Evolutionary conservation across 2,113 vertebrate genomes (phyloP).

Genomic region (Laticauda laticaudata): DNA sequence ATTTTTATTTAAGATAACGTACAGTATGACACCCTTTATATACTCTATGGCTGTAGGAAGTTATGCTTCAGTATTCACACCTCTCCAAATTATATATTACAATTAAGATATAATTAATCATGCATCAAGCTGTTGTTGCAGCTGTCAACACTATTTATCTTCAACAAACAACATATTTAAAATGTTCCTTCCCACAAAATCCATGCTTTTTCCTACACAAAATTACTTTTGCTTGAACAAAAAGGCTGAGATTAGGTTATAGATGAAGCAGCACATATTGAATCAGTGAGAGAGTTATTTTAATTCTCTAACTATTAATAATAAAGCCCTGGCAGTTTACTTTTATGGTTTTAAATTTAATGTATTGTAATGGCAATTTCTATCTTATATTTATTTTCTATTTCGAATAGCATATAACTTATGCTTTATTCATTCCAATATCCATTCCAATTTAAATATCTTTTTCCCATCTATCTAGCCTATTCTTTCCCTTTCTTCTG

Average conservation of each 20-base stretch:
- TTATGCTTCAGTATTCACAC: neutral
- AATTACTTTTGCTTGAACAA: neutral
- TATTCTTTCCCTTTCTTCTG: slow-evolving; percentile 50
- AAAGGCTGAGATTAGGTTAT: neutral
- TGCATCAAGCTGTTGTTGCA: neutral
- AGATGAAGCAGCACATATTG: neutral
- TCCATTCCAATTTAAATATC: slow-evolving; percentile 20
- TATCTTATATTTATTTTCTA: slow-evolving; percentile 10
- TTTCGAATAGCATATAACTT: slow-evolving; percentile 2
- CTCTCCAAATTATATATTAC: neutral
- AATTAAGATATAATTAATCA: neutral
- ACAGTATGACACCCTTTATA: neutral
- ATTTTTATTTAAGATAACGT: neutral
- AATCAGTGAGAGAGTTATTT: neutral
- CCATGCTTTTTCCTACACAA: neutral
- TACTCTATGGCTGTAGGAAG: neutral
- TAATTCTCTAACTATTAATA: slow-evolving; percentile 8
- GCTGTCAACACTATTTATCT: neutral
- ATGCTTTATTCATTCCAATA: slow-evolving; percentile 18
- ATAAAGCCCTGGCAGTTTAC: neutral
- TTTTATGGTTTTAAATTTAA: neutral
- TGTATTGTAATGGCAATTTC: neutral
- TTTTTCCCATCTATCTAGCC: neutral
- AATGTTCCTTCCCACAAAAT: neutral
- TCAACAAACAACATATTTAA: neutral